phyloP scores from a whole-genome alignment of 2,888 invertebrate species.

The Cremastinae sp. region DNA sequence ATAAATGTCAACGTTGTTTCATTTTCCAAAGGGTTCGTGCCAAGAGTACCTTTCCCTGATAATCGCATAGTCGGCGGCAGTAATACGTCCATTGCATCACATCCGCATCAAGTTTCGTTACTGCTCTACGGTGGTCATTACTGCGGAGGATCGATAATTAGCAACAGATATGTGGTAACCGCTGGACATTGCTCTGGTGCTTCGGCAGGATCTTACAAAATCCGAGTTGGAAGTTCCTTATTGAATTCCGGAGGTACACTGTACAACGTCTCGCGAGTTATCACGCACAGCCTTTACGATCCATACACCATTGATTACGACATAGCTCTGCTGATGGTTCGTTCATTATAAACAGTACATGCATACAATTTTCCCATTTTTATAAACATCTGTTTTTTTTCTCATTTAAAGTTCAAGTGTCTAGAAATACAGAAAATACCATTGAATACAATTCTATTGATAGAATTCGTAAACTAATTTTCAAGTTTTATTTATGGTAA shows the following conservation, averaged over 20 bases:
- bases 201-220: conserved; percentile 13
- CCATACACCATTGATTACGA: conserved; percentile 79
- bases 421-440: background rate
- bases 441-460: background rate
- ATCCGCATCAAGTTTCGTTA: conserved; percentile 71
- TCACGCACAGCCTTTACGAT: conserved; percentile 76
- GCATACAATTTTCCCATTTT: too few relatives aligned
- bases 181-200: conserved; percentile 51
- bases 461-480: background rate
- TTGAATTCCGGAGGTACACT: conserved; percentile 56
- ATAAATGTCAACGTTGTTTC: too few relatives aligned
- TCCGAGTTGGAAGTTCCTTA: conserved; percentile 69
- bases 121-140: conserved; percentile 47
- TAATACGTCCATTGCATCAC: conserved; percentile 66
- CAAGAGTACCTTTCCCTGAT: conserved; percentile 34
- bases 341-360: background rate
- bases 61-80: conserved; percentile 73
- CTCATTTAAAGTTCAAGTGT: too few relatives aligned
- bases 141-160: conserved; percentile 59
- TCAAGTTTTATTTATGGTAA: too few relatives aligned
- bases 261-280: conserved; percentile 59
- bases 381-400: too few relatives aligned
- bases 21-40: conserved; percentile 50
- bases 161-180: conserved; percentile 47
- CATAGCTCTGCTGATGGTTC: conserved; percentile 78